Evolutionary conservation across 2,113 vertebrate genomes (phyloP).

Genomic region (Harpagus bidentatus): DNA sequence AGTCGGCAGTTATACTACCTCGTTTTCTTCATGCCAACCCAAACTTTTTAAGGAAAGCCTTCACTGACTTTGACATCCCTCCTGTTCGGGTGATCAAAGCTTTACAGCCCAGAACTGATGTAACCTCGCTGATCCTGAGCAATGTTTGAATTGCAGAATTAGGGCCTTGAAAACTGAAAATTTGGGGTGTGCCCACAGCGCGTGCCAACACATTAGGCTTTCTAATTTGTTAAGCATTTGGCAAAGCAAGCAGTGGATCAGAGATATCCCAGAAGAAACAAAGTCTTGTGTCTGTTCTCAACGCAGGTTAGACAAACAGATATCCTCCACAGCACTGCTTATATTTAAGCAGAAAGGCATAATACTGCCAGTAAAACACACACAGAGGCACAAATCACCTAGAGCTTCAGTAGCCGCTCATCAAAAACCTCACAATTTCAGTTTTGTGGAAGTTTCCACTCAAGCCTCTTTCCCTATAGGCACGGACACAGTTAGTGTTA

Average conservation of each 20-base stretch:
- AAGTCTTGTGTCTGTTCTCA: not conserved
- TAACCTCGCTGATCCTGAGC: not conserved
- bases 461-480: not conserved
- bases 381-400: not conserved
- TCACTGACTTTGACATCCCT: not conserved
- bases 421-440: not conserved
- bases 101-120: not conserved
- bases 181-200: not conserved
- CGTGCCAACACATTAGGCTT: not conserved
- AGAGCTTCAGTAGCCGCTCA: not conserved
- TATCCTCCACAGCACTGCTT: not conserved
- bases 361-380: not conserved
- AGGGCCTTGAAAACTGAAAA: not conserved
- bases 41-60: not conserved
- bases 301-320: not conserved
- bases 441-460: not conserved
- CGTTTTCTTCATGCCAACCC: not conserved
- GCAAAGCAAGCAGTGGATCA: constrained; percentile 7
- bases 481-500: not conserved
- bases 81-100: not conserved
- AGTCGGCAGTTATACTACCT: not conserved
- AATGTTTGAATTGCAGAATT: not conserved
- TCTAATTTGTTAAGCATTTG: constrained; percentile 18
- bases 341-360: not conserved
- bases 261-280: not conserved